These are phyloP conservation scores for Dipodomys spectabilis DNA, from an alignment of 2,113 vertebrate genomes.

Conservation along the genomic window DNA sequence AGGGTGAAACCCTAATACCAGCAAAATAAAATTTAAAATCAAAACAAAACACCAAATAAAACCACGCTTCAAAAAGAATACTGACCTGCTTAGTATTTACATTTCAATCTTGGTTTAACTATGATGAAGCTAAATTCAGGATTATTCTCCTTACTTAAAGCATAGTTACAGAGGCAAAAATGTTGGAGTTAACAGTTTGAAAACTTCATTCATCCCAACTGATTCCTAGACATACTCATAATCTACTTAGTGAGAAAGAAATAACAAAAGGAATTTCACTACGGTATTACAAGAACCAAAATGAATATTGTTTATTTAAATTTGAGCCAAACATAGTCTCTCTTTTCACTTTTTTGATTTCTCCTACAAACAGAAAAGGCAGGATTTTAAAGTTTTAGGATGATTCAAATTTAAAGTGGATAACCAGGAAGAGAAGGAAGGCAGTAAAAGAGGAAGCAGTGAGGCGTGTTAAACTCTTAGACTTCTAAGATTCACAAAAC, in stretches of 20 bases:
- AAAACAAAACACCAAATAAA: too few species aligned
- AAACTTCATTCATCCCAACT: background rate
- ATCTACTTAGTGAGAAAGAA: background rate
- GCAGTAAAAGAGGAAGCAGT: background rate
- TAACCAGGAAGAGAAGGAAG: background rate
- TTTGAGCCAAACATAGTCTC: background rate
- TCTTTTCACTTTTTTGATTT: background rate
- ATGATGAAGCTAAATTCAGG: background rate
- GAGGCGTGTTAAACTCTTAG: background rate
- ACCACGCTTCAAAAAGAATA: background rate
- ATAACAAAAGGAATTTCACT: background rate
- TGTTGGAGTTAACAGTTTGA: background rate
- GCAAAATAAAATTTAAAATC: too few species aligned
- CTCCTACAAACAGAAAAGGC: background rate
- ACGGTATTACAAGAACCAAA: background rate
- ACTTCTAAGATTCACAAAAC: too few species aligned
- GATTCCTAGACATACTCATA: background rate
- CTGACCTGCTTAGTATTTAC: background rate
- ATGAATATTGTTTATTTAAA: background rate
- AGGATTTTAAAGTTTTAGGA: background rate
- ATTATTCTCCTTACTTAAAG: conserved; percentile 39
- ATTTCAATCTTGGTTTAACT: conserved; percentile 22
- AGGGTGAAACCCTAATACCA: too few species aligned
- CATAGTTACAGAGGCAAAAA: background rate
- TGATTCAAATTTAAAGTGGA: background rate